phyloP scores from a whole-genome alignment of 2,797 vertebrate species.

The Graptemys geographica region DNA sequence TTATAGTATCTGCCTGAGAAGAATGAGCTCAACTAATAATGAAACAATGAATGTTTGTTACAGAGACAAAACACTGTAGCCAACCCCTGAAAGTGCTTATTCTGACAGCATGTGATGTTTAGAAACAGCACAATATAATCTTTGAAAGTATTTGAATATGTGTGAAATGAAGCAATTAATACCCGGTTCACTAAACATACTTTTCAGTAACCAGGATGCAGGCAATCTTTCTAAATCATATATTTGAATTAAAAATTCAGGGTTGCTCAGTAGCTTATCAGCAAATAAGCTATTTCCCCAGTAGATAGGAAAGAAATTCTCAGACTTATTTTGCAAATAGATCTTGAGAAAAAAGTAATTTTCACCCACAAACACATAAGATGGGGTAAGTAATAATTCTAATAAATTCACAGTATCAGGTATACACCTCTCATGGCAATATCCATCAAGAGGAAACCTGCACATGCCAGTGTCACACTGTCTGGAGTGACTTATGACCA shows the following conservation, averaged over 20 bases:
- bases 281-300: neutral
- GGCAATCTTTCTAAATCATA: neutral
- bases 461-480: neutral
- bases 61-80: neutral
- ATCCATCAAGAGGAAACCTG: neutral
- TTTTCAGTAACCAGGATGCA: neutral
- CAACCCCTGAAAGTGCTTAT: neutral
- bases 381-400: neutral
- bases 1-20: constrained; percentile 2
- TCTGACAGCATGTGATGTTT: neutral
- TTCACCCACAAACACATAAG: neutral
- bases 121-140: neutral
- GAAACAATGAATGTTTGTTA: constrained; percentile 26
- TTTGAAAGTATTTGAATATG: neutral
- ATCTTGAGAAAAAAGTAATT: neutral
- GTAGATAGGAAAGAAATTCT: neutral
- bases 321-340: neutral
- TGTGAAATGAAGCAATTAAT: constrained; percentile 45
- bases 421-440: neutral
- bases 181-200: constrained; percentile 9
- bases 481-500: neutral
- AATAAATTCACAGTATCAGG: neutral
- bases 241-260: neutral
- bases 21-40: constrained; percentile 13
- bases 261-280: neutral